Evolutionary conservation across 2,113 vertebrate species (phyloP).

Genomic region (Ochotona curzoniae): DNA sequence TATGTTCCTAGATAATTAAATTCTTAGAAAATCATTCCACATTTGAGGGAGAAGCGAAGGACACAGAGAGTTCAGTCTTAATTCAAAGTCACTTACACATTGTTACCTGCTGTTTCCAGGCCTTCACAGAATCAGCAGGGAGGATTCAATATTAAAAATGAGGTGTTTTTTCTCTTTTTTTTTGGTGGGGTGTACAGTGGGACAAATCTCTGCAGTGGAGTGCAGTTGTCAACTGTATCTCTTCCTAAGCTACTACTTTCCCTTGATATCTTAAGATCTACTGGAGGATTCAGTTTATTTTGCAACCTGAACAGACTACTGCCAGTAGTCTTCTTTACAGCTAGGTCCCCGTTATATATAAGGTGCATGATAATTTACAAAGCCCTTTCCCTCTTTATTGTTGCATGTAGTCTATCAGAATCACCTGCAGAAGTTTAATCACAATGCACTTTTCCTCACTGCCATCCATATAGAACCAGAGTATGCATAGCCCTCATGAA

Average conservation of each 20-base stretch:
- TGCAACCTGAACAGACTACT: neutral
- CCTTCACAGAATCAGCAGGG: conserved; percentile 74
- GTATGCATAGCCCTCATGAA: neutral
- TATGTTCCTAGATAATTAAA: conserved; percentile 83
- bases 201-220: neutral
- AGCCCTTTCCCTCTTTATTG: neutral
- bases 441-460: neutral
- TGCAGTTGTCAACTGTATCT: neutral
- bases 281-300: neutral
- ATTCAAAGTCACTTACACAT: conserved; percentile 80
- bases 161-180: no score
- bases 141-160: conserved; percentile 74
- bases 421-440: neutral
- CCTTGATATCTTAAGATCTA: neutral
- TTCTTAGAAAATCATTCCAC: conserved; percentile 80
- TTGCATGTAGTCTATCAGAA: neutral
- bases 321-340: neutral
- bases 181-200: no score
- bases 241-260: neutral
- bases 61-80: conserved; percentile 75
- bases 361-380: neutral
- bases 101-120: conserved; percentile 79
- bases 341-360: neutral
- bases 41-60: conserved; percentile 78
- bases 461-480: no score